Conservation (phyloP, 2,797 vertebrate species). For the Columba guinea region DNA sequence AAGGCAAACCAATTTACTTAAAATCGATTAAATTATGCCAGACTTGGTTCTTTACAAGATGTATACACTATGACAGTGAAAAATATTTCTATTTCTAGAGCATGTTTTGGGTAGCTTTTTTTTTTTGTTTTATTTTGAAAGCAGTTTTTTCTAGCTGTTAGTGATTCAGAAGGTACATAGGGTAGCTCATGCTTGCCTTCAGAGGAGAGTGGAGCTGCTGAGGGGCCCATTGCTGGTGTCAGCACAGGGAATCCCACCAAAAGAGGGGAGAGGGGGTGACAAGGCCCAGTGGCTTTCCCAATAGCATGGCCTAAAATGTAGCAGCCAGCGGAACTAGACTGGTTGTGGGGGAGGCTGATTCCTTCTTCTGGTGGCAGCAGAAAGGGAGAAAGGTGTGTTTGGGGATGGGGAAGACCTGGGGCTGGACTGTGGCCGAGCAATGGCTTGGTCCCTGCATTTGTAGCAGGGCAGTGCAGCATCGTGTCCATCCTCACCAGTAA, state of each 20-base stretch:
- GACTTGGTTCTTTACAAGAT: background rate
- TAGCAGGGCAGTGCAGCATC: background rate
- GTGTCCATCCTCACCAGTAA: background rate
- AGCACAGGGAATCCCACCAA: rapidly evolving
- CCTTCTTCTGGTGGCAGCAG: background rate
- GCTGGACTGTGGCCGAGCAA: background rate
- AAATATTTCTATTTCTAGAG: background rate
- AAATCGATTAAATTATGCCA: background rate
- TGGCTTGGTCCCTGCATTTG: rapidly evolving
- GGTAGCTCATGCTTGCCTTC: background rate
- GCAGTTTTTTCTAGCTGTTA: background rate
- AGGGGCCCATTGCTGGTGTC: background rate
- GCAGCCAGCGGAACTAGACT: background rate
- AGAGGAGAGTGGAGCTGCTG: background rate
- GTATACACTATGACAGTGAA: background rate
- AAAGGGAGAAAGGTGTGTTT: background rate
- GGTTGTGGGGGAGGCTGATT: rapidly evolving
- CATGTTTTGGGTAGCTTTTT: background rate
- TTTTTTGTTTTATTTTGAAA: background rate
- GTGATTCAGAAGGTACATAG: background rate
- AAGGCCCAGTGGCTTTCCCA: background rate
- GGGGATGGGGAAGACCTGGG: background rate
- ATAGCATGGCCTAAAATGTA: background rate
- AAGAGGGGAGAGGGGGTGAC: background rate
- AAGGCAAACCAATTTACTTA: background rate